Evolutionary conservation across 2,113 vertebrate genomes (phyloP), one percentile per base, ranked within the genome.

Genomic region (Salvelinus alpinus): DNA sequence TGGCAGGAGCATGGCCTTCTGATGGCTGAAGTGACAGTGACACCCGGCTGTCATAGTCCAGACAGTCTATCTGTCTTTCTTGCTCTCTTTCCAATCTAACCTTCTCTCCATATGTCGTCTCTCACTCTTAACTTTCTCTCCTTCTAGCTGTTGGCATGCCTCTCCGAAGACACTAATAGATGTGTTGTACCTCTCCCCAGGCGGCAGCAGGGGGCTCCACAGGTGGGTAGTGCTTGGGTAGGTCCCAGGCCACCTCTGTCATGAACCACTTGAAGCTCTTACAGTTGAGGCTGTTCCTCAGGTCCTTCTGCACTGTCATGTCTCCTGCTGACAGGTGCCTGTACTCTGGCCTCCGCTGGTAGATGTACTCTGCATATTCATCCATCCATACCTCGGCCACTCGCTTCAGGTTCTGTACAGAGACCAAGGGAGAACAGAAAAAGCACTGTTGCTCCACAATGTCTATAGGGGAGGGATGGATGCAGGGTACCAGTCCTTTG

Each of bases 361-460:
- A 99, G 29, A 99, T 94, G 84, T 92, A 96, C 71, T 99, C 98
- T 0, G 97, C 97, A 0, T 95, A 99, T n/a, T 98, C 97, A 0
- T 99, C 98, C 98, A 99, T 99, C 98, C 98, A 99, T 60, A 99
- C 98, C 83, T 99, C 98, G 0, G 98, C 98, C 80, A 99, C 98
- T 0, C 98, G 93, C 86, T 99, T 99, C 74, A 99, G 85, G 88
- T 99, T 99, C 98, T 99, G 88, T 0, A 29, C 9, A 44, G 57
- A 54, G 27, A 34, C 29, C 4, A 66, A 44, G 31, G 14, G 54
- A 64, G 12, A 14, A 51, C 51, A 38, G 31, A 25, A 25, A 72
- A 27, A 64, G n/a, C 0, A 65, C 62, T 29, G 18, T n/a, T 44
- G 16, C 9, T 20, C 5, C 20, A 57, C 18, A 57, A 57, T 62